Percentiles rank a stretch among this genome's conserved stretches.
Conservation (phyloP, 2,113 vertebrate species). For the Vidua chalybeata region DNA sequence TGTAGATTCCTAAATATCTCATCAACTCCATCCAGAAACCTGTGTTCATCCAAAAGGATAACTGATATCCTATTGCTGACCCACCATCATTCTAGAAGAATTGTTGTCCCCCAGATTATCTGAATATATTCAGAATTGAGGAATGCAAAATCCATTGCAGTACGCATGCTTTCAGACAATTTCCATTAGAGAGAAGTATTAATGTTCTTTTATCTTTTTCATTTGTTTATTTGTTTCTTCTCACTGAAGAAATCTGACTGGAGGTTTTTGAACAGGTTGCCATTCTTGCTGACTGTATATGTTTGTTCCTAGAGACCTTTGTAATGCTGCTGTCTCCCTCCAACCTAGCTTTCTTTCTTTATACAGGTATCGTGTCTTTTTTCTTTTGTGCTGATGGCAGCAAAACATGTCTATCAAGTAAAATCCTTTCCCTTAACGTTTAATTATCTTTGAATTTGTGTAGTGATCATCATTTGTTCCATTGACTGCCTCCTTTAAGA, state of each 20-base stretch:
- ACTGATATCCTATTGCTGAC: neutral
- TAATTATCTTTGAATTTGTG: slow-evolving; percentile 2
- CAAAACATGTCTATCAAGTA: neutral
- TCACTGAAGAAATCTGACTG: neutral
- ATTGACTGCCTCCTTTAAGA: neutral
- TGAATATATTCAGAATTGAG: neutral
- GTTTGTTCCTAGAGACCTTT: neutral
- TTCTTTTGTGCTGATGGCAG: neutral
- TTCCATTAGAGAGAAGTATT: neutral
- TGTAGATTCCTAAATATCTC: neutral
- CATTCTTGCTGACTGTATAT: neutral
- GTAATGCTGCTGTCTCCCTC: neutral
- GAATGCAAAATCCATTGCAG: neutral
- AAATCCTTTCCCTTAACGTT: neutral
- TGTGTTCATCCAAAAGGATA: neutral
- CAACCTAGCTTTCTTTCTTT: neutral
- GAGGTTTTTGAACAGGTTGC: neutral
- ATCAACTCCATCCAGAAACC: neutral
- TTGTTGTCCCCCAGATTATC: neutral
- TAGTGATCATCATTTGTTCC: neutral
- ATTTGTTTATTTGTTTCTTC: neutral
- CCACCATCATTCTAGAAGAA: neutral
- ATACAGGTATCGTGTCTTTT: neutral
- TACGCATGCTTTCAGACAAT: neutral
- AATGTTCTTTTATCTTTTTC: neutral